phyloP scores from a whole-genome alignment of 2,113 vertebrate species.

The Phaethornis superciliosus region DNA sequence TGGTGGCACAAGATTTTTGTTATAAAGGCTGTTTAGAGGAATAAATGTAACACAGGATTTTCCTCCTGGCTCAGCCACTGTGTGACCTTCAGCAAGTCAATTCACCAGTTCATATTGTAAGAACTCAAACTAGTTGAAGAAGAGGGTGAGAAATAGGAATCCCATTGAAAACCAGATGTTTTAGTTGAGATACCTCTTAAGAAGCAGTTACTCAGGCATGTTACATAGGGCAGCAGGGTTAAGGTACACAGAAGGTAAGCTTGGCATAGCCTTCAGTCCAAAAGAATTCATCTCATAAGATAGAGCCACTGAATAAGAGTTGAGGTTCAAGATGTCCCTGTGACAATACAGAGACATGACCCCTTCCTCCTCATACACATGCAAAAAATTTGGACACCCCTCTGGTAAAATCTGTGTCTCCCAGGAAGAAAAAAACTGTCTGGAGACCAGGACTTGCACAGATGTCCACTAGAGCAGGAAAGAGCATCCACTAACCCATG shows the following conservation, averaged over 20 bases:
- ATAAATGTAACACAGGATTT: fast-evolving
- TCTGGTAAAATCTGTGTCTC: background rate
- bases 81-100: background rate
- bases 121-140: slow-evolving; percentile 31
- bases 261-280: background rate
- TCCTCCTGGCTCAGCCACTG: background rate
- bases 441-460: background rate
- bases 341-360: background rate
- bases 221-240: background rate
- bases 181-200: background rate
- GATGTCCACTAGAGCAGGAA: background rate
- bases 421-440: background rate
- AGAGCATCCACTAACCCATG: background rate
- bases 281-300: background rate
- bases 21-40: background rate
- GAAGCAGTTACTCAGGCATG: background rate
- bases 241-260: background rate
- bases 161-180: background rate
- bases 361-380: background rate
- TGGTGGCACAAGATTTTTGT: background rate
- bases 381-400: background rate
- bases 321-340: background rate
- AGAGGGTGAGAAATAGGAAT: background rate
- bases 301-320: background rate
- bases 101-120: background rate